phyloP scores from a whole-genome alignment of 2,797 vertebrate species.

The Microctenopoma stevenorrisi region DNA sequence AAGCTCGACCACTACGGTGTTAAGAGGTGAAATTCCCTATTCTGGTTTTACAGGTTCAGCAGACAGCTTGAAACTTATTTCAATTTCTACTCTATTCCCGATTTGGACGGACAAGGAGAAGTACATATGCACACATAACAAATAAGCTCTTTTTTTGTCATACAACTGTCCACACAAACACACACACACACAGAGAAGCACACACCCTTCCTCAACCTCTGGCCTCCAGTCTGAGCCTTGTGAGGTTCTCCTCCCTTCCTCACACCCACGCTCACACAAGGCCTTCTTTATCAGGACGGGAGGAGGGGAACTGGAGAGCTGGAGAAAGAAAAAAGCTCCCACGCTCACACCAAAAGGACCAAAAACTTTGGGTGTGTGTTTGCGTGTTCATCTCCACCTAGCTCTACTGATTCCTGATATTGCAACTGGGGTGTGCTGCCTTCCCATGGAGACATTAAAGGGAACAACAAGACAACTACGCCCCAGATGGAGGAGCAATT shows the following conservation, averaged over 20 bases:
- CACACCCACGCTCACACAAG: conserved; percentile 76
- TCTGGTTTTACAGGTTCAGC: neutral
- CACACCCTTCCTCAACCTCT: conserved; percentile 65
- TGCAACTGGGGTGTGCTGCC: conserved; percentile 36
- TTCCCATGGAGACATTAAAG: conserved; percentile 29
- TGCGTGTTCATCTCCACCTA: conserved; percentile 1
- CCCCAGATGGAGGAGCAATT: conserved; percentile 1
- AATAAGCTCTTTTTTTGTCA: conserved; percentile 32
- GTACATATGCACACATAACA: conserved; percentile 7
- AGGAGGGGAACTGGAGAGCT: conserved; percentile 52
- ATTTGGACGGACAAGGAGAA: neutral
- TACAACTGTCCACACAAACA: conserved; percentile 21
- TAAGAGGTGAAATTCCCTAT: too few relatives aligned
- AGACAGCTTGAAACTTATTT: neutral
- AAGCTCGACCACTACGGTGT: too few relatives aligned
- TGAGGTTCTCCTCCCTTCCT: conserved; percentile 70
- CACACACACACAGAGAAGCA: conserved; percentile 19
- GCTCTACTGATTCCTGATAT: conserved; percentile 34
- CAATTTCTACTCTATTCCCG: too few relatives aligned
- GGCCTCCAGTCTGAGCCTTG: conserved; percentile 63
- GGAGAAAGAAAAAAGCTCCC: conserved; percentile 72
- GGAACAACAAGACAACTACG: conserved; percentile 23
- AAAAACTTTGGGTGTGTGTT: conserved; percentile 21
- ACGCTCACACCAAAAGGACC: conserved; percentile 59
- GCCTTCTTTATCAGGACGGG: conserved; percentile 72